A percentile compares a stretch with the other conserved stretches of the same genome.
phyloP scores from a whole-genome alignment of 2,113 vertebrate genomes.

The Uria aalge region DNA sequence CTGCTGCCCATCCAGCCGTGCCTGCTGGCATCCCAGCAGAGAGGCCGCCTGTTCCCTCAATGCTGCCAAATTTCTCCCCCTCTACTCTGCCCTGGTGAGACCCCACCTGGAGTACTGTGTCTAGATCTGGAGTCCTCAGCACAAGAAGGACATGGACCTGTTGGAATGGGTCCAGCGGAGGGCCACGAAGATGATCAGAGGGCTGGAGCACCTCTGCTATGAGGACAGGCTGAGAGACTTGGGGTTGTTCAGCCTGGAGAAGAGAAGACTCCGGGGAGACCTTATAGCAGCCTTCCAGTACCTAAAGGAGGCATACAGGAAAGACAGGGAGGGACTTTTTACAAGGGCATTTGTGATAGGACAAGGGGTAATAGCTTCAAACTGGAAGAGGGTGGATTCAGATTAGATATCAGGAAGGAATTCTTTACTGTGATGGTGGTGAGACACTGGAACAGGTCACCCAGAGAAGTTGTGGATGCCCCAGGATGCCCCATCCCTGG shows the following conservation, averaged over 20 bases:
- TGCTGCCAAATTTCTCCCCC: not conserved
- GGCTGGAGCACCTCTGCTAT: not conserved
- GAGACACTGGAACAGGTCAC: not conserved
- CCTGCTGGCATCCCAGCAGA: not conserved
- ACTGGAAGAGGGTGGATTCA: not conserved
- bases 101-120: not conserved
- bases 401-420: not conserved
- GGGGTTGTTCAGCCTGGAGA: not conserved
- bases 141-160: not conserved
- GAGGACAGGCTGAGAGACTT: not conserved
- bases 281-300: not conserved
- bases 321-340: no score
- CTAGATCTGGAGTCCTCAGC: not conserved
- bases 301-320: no score
- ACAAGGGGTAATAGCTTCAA: no score
- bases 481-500: not conserved
- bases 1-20: not conserved
- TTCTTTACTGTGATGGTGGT: not conserved
- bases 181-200: not conserved
- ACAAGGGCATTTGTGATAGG: not conserved
- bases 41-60: fast-evolving
- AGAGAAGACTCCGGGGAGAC: not conserved
- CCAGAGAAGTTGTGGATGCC: not conserved
- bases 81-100: not conserved
- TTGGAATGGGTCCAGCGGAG: not conserved